A percentile compares a stretch with the other conserved stretches of the same genome.
Conservation (phyloP, 2,888 invertebrate species). For the Balanococcus diminutus region DNA sequence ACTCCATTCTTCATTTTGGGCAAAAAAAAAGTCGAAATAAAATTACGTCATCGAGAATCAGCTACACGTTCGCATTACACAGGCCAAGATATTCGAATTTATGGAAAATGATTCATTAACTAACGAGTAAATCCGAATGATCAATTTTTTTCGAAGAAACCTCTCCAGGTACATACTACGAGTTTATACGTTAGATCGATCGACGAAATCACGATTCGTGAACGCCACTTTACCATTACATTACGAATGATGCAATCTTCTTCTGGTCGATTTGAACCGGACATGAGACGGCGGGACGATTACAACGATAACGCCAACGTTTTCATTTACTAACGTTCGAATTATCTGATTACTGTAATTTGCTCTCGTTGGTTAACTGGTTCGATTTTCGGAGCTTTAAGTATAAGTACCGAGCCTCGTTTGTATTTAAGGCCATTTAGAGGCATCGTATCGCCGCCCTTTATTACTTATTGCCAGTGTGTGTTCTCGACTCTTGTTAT, state of each 20-base stretch:
- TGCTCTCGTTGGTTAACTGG: background rate
- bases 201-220: constrained; percentile 2
- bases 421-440: background rate
- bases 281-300: background rate
- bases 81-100: background rate
- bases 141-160: background rate
- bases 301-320: background rate
- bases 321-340: background rate
- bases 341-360: background rate
- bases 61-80: background rate
- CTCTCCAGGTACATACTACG: background rate
- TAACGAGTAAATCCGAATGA: background rate
- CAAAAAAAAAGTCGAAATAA: background rate
- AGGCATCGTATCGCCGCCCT: background rate
- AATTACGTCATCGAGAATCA: background rate
- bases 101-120: background rate
- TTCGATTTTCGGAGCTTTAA: background rate
- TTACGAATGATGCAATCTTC: background rate
- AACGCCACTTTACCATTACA: background rate
- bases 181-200: background rate
- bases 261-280: background rate
- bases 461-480: background rate
- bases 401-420: background rate
- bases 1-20: no score
- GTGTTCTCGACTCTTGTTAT: background rate